Base-by-base conservation (phyloP, 2,888 invertebrate species). In the Auanema freiburgensis region DNA sequence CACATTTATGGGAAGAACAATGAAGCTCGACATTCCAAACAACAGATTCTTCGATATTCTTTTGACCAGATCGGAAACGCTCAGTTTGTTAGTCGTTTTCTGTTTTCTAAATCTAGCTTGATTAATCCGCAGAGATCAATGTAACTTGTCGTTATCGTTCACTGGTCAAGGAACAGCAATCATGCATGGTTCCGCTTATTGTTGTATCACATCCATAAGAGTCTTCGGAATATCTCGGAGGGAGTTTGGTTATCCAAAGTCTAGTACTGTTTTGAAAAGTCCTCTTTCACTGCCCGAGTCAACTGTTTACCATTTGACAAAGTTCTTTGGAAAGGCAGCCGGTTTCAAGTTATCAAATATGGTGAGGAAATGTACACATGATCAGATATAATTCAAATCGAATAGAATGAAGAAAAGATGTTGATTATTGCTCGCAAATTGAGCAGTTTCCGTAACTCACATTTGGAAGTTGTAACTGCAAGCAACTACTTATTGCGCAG, bases 11-110 rank as follows among this genome's bases (percentile, higher is more conserved):
- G 54, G 46, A 25, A 55, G 57, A 11, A 56, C 40, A 33, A 44
- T 57, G 16, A 24, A 42, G 12, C 43, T 67, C 23, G 14, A 16
- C 2, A 53, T 65, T 4, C 25, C 52, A 10, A 33, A 16, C 1
- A 42, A 49, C 2, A 55, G 69, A 44, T 40, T 57, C 23, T 67
- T 69, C 44, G 74, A 75, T 44, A 51, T 75, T 2, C 59, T 58
- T 1, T 33, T 67, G 6, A 49, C 57, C 10, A 50, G 60, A 21
- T 16, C 41, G 1, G 57, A 67, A 43, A 46, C 63, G 4, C 24
- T 58, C 4, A 16, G 10, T n/a, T 24, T 63, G 63, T 56, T 24
- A 51, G 25, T n/a, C 16, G 5, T 52, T 41, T 14, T 33, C 12
- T 18, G 14, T 58, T 21, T 42, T 46, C 14, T 18, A 24, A n/a